These are phyloP conservation scores for Drosophila eohydei DNA, from an alignment of 2,888 invertebrate genomes.

Conservation along the genomic window DNA sequence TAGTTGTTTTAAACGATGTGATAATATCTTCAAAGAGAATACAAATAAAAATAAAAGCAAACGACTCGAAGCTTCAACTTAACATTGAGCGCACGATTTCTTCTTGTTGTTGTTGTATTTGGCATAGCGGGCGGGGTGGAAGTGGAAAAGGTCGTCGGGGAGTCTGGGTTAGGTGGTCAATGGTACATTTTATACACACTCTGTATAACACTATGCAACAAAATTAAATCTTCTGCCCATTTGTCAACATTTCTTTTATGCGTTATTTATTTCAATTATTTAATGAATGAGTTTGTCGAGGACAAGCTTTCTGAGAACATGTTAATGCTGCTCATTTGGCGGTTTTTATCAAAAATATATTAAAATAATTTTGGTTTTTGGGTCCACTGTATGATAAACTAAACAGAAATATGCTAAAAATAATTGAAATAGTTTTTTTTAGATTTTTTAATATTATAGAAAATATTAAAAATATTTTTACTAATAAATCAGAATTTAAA, in stretches of 20 bases:
- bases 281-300: not conserved
- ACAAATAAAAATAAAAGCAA: conserved; percentile 22
- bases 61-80: conserved; percentile 54
- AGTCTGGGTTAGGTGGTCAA: conserved; percentile 8
- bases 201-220: conserved; percentile 48
- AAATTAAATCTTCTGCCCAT: not conserved
- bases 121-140: conserved; percentile 47
- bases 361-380: conserved; percentile 8
- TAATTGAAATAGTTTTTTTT: not conserved
- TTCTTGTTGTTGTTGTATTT: conserved; percentile 39
- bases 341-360: not conserved
- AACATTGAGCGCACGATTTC: conserved; percentile 31
- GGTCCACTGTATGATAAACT: conserved; percentile 34
- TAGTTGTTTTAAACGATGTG: conserved; percentile 80
- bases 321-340: not conserved
- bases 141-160: not conserved
- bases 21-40: conserved; percentile 63
- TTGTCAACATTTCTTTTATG: not conserved
- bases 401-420: conserved; percentile 1
- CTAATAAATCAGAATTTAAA: not conserved
- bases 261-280: not conserved
- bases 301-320: not conserved
- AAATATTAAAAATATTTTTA: not conserved
- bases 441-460: not conserved
- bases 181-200: conserved; percentile 24